Conservation (phyloP, 2,797 vertebrate genomes). For the Streptopelia turtur region DNA sequence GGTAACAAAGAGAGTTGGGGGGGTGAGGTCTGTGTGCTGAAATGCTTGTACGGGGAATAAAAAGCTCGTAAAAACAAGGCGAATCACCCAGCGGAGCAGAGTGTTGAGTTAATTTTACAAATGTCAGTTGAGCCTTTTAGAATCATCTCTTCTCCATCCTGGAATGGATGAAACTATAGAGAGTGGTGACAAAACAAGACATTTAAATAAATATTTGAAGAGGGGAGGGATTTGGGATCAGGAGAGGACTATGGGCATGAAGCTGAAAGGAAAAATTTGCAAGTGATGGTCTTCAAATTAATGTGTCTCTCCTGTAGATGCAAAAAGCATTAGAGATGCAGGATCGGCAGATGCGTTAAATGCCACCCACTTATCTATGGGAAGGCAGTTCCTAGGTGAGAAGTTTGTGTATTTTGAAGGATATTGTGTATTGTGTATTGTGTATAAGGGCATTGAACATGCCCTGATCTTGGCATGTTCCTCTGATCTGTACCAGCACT, state of each 20-base stretch:
- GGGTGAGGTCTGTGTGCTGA: background rate
- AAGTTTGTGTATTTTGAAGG: background rate
- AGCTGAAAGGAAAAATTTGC: too few species aligned
- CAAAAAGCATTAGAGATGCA: background rate
- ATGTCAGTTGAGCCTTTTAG: background rate
- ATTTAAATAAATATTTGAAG: background rate
- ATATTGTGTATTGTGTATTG: too few species aligned
- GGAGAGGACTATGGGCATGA: background rate
- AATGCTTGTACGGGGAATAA: rapidly evolving
- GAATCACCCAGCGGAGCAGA: rapidly evolving
- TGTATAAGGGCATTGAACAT: too few species aligned
- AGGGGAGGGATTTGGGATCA: background rate
- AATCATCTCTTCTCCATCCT: rapidly evolving
- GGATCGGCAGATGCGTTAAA: background rate
- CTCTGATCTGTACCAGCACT: background rate
- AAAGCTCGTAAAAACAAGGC: background rate
- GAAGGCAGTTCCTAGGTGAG: background rate
- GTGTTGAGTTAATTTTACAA: background rate
- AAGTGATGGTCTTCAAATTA: background rate
- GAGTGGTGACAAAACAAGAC: background rate
- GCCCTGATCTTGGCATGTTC: background rate
- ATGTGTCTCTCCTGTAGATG: background rate
- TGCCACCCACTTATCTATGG: background rate
- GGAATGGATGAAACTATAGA: background rate
- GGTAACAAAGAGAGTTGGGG: background rate